phyloP scores from a whole-genome alignment of 2,797 vertebrate genomes.

The Cossypha caffra region DNA sequence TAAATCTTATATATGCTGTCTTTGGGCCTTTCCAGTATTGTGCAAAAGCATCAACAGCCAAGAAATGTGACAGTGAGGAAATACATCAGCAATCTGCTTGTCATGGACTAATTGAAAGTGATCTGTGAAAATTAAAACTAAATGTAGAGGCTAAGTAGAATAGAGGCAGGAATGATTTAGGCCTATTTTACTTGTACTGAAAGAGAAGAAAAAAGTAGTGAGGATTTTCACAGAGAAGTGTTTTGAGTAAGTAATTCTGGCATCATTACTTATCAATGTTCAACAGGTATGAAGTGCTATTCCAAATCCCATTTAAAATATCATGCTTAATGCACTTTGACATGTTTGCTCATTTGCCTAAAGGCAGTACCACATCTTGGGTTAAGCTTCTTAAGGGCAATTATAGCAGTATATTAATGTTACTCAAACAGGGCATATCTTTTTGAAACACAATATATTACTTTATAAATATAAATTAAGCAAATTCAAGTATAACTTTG shows the following conservation, averaged over 20 bases:
- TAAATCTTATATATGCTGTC: neutral
- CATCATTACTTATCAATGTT: neutral
- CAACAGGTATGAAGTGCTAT: neutral
- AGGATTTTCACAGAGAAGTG: neutral
- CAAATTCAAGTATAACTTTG: constrained; percentile 47
- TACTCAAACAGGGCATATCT: constrained; percentile 29
- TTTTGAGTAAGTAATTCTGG: constrained; percentile 6
- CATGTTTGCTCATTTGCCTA: constrained; percentile 41
- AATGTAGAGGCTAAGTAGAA: neutral
- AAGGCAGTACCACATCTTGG: neutral
- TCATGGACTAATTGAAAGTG: neutral
- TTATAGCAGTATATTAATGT: constrained; percentile 39
- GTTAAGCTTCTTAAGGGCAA: constrained; percentile 46
- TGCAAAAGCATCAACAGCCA: neutral
- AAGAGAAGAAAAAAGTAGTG: neutral
- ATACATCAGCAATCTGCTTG: neutral
- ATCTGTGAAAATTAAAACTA: neutral
- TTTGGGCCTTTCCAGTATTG: neutral
- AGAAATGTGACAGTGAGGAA: neutral
- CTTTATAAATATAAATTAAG: constrained; percentile 55
- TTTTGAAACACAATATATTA: neutral
- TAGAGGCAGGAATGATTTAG: neutral
- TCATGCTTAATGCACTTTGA: constrained; percentile 7
- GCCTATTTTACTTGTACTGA: neutral
- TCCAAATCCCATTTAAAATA: neutral